phyloP scores from a whole-genome alignment of 2,888 invertebrate species.

The Matsumyia berberina region DNA sequence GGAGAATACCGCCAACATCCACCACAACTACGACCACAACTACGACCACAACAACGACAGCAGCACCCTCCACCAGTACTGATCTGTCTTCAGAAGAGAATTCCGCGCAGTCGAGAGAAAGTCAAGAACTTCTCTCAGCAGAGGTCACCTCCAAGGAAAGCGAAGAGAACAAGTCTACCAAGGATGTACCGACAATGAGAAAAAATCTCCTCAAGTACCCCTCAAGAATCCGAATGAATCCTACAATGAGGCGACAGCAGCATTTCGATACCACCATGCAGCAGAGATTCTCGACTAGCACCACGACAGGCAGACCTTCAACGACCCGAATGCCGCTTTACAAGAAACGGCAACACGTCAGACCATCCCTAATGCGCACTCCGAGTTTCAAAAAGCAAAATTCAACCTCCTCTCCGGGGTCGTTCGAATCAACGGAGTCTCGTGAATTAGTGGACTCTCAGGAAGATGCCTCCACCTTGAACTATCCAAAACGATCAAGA shows the following conservation, averaged over 20 bases:
- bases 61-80: slow-evolving; percentile 4
- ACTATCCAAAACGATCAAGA: slow-evolving; percentile 52
- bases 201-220: slow-evolving; percentile 79
- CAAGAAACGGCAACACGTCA: slow-evolving; percentile 80
- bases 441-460: slow-evolving; percentile 15
- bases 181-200: slow-evolving; percentile 51
- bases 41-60: slow-evolving; percentile 59
- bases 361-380: slow-evolving; percentile 80
- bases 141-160: slow-evolving; percentile 39
- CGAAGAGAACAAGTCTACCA: slow-evolving; percentile 40
- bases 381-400: slow-evolving; percentile 78
- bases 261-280: slow-evolving; percentile 55
- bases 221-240: slow-evolving; percentile 55
- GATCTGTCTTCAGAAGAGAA: slow-evolving; percentile 39
- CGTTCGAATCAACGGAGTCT: slow-evolving; percentile 51
- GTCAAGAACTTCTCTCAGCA: slow-evolving; percentile 22
- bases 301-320: slow-evolving; percentile 76
- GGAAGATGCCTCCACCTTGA: slow-evolving; percentile 32
- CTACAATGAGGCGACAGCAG: slow-evolving; percentile 49
- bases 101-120: slow-evolving; percentile 37
- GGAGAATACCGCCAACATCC: slow-evolving; percentile 61
- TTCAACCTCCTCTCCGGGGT: slow-evolving; percentile 48
- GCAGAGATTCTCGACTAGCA: slow-evolving; percentile 69
- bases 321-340: slow-evolving; percentile 82
- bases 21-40: slow-evolving; percentile 41